These are phyloP conservation scores for Cantharis lateralis DNA, from an alignment of 2,888 invertebrate species.

Conservation along the genomic window DNA sequence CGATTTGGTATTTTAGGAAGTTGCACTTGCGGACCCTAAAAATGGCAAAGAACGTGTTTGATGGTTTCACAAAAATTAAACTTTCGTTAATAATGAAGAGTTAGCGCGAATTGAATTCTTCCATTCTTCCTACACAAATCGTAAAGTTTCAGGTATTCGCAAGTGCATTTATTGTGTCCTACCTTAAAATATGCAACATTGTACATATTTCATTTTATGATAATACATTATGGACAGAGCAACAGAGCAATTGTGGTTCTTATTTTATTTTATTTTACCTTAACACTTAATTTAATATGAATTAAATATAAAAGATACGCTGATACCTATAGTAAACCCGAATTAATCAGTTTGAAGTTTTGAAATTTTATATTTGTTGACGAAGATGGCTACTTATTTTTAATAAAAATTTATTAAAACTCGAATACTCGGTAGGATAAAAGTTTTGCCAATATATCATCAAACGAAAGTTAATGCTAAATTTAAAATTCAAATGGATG, in stretches of 20 bases:
- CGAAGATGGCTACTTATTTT: not conserved
- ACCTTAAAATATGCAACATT: not conserved
- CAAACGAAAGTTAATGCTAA: not conserved
- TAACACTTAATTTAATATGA: not conserved
- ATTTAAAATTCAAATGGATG: not conserved
- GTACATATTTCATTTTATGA: not conserved
- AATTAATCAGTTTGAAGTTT: not conserved
- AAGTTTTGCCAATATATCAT: not conserved
- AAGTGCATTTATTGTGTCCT: not conserved
- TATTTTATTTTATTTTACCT: not conserved
- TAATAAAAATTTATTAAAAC: no score
- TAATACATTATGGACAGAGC: not conserved
- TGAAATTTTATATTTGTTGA: not conserved
- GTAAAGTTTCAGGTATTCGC: not conserved
- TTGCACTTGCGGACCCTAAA: no score
- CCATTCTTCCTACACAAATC: not conserved
- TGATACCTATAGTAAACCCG: not conserved
- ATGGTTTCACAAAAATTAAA: no score
- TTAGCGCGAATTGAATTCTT: not conserved
- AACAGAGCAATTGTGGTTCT: not conserved
- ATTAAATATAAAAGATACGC: not conserved
- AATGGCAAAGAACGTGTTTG: no score
- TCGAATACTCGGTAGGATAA: not conserved
- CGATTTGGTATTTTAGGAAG: no score
- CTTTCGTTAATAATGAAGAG: no score